Evolutionary conservation across 2,888 invertebrate genomes (phyloP), one percentile per base, ranked within the genome.

Genomic region (Xestia rhomboidea): DNA sequence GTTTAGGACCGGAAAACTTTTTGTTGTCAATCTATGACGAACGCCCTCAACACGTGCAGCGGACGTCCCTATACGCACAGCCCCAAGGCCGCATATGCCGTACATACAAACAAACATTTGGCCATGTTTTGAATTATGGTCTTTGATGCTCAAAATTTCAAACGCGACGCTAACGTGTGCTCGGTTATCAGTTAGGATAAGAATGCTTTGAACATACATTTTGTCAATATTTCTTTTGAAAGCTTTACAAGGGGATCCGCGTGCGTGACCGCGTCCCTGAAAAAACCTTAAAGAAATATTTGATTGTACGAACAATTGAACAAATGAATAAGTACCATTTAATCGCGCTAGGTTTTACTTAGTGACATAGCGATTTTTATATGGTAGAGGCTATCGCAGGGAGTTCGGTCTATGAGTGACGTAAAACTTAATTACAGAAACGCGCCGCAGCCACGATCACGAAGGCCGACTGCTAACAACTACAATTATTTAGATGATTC

Each of bases 371-470:
- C 95, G 92, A 93, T 92, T 92, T 92, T 91, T 93, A 91, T 91
- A 92, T 92, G 90, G 92, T 91, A 94, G 95, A 95, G 96, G 96
- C 96, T 95, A 95, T 93, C 91, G 93, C 92, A 90, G 94, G 96
- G 95, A 95, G 95, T 93, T 93, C 95, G 92, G 91, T 94, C 93
- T 92, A 93, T 92, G 94, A 94, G 94, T 96, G 96, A 96, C 96
- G 96, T 93, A 95, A 95, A 95, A 95, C 94, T 95, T 96, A 95
- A 96, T 96, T 96, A 96, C 95, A 95, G 94, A 95, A 96, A 91
- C 94, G 94, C 92, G 93, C 92, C 92, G 91, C 92, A 92, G 91
- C 93, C 93, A 92, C 93, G 93, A 91, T 91, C 93, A 93, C 93
- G 95, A 94, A 95, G 95, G 95, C 93, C 95, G 91, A 91, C 93